These are phyloP conservation scores for Chrysolina haemoptera DNA, from an alignment of 2,888 invertebrate species.

Conservation along the genomic window DNA sequence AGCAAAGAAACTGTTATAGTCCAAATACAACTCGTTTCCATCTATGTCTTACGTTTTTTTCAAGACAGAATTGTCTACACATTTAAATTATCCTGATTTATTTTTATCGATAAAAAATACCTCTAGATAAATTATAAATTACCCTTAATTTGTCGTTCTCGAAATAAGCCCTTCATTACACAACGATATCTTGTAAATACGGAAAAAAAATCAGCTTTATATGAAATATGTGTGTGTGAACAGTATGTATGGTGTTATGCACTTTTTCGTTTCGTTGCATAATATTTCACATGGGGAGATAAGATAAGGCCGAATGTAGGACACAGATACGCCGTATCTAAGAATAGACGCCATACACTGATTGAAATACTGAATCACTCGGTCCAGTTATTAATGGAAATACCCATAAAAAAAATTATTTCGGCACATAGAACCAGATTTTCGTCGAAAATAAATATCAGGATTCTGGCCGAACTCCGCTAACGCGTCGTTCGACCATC, in stretches of 20 bases:
- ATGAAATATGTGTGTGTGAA: not conserved
- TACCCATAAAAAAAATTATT: not conserved
- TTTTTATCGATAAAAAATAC: too few species aligned
- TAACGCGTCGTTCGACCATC: too few species aligned
- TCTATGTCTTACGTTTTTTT: too few species aligned
- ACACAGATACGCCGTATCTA: conserved; percentile 28
- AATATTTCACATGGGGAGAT: conserved; percentile 37
- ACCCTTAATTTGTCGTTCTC: too few species aligned
- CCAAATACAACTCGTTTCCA: too few species aligned
- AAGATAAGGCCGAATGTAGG: conserved; percentile 34
- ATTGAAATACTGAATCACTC: not conserved
- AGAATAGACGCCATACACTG: conserved; percentile 24
- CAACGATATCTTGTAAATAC: not conserved
- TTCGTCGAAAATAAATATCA: too few species aligned
- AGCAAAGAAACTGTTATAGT: too few species aligned
- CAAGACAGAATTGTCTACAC: too few species aligned
- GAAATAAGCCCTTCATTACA: not conserved
- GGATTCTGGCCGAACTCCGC: too few species aligned
- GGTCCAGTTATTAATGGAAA: not conserved
- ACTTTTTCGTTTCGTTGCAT: conserved; percentile 35
- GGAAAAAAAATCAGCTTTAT: not conserved
- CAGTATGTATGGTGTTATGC: conserved; percentile 31
- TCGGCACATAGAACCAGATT: too few species aligned
- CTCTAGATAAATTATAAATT: too few species aligned
- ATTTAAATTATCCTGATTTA: too few species aligned